Evolutionary conservation across 2,888 invertebrate species (phyloP), one percentile per base, ranked within the genome.

Genomic region (Acleris literana): DNA sequence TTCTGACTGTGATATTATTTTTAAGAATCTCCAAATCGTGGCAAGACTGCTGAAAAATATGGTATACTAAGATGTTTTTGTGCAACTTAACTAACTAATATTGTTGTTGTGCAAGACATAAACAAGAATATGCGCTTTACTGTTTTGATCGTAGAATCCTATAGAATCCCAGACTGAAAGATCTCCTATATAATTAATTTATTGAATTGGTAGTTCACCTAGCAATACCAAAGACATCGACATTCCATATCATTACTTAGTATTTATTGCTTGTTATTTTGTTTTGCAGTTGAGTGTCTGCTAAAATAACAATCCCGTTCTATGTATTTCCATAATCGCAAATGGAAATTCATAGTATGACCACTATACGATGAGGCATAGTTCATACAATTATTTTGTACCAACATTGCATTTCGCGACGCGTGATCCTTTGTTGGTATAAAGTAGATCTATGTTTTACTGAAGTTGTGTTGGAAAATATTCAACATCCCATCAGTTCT

Each of bases 1-100:
- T 86, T 86, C 74, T 48, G 78, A 80, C 91, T 92, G 91, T 92
- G 91, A 92, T 91, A 91, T 89, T 87, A 88, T 86, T 83, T 86
- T 77, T 86, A 84, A 82, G 83, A 70, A 71, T 72, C 71, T 71
- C 73, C 71, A 71, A 39, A 72, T 71, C 46, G 81, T 76, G 75
- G 72, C 73, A 74, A 80, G 70, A 76, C 75, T 67, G 71, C 71
- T 75, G 71, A 74, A 70, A 69, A 72, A 69, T 17, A 46, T 7
- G 46, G 62, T 71, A 72, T 72, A 69, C 74, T 69, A 58, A 56
- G 43, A 56, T 79, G 72, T 73, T 70, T 70, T 68, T 69, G 68
- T 71, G 59, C 70, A 70, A 76, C 74, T 82, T 80, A n/a, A 83
- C 79, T 75, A 53, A 55, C 68, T 69, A 71, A 74, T 46, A 46